Conservation (phyloP, 2,888 invertebrate species). For the Phrixothrix hirtus region DNA sequence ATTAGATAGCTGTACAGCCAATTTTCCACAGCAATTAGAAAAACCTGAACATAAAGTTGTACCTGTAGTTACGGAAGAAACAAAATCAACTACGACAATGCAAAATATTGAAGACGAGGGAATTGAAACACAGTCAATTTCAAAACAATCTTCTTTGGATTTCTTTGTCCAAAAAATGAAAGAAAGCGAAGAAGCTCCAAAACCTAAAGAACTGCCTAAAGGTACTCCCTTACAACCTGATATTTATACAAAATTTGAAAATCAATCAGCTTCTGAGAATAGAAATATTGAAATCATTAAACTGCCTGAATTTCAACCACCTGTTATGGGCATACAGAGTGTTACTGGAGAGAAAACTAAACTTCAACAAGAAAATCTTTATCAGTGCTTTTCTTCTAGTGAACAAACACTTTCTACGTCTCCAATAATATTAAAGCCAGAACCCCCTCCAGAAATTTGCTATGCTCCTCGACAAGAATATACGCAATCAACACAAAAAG, state of each 20-base stretch:
- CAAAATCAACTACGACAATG: background rate
- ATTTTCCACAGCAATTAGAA: conserved; percentile 35
- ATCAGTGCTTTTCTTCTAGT: conserved; percentile 4
- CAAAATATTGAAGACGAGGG: conserved; percentile 41
- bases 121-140: conserved; percentile 64
- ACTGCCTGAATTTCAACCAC: conserved; percentile 7
- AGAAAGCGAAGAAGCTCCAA: conserved; percentile 54
- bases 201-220: conserved; percentile 50
- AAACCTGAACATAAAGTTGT: background rate
- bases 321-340: conserved; percentile 3
- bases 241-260: conserved; percentile 55
- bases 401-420: conserved; percentile 42
- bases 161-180: conserved; percentile 69
- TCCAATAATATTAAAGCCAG: conserved; percentile 64
- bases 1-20: conserved; percentile 49
- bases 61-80: background rate
- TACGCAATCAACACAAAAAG: conserved; percentile 57
- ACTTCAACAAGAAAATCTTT: conserved; percentile 2
- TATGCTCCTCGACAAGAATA: conserved; percentile 63
- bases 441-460: conserved; percentile 72
- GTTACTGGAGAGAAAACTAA: background rate
- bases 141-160: conserved; percentile 67
- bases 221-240: conserved; percentile 51
- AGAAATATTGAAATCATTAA: conserved; percentile 1
- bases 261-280: conserved; percentile 12